Conservation (phyloP, 2,888 invertebrate species). For the Blastobasis lacticolella region DNA sequence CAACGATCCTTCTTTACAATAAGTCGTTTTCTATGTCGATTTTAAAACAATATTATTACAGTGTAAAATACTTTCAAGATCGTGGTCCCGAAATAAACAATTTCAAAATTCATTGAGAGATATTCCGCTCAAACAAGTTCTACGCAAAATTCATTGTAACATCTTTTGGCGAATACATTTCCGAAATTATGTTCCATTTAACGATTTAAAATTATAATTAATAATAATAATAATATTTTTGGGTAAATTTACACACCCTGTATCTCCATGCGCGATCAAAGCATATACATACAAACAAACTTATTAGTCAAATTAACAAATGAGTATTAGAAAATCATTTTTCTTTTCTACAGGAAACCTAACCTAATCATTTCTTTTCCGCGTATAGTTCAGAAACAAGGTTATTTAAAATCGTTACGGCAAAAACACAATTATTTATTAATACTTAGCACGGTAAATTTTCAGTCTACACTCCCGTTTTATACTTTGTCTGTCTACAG, state of each 20-base stretch:
- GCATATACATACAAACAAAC: conserved; percentile 22
- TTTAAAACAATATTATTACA: conserved; percentile 20
- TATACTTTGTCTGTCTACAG: too few relatives aligned
- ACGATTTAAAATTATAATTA: conserved; percentile 6
- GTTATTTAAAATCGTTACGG: too few relatives aligned
- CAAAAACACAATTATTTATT: too few relatives aligned
- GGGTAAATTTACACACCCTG: conserved; percentile 42
- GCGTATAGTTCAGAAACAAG: too few relatives aligned
- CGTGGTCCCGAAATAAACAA: conserved; percentile 42
- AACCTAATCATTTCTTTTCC: too few relatives aligned
- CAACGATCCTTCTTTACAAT: too few relatives aligned
- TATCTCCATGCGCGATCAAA: conserved; percentile 44
- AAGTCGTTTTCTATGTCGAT: too few relatives aligned
- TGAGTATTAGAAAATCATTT: conserved; percentile 32
- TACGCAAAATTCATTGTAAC: conserved; percentile 35
- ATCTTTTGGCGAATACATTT: conserved; percentile 21
- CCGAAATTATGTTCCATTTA: conserved; percentile 3
- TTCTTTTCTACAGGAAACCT: not conserved
- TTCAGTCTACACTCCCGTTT: too few relatives aligned
- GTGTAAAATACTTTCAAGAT: conserved; percentile 24
- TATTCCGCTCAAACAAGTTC: conserved; percentile 23
- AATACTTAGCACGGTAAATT: too few relatives aligned
- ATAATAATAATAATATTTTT: conserved; percentile 1
- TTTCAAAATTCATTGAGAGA: not conserved
- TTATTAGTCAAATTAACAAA: conserved; percentile 26